A percentile compares a stretch with the other conserved stretches of the same genome.
Evolutionary conservation across 2,113 vertebrate species (phyloP).

Genomic region (Notiomystis cincta): DNA sequence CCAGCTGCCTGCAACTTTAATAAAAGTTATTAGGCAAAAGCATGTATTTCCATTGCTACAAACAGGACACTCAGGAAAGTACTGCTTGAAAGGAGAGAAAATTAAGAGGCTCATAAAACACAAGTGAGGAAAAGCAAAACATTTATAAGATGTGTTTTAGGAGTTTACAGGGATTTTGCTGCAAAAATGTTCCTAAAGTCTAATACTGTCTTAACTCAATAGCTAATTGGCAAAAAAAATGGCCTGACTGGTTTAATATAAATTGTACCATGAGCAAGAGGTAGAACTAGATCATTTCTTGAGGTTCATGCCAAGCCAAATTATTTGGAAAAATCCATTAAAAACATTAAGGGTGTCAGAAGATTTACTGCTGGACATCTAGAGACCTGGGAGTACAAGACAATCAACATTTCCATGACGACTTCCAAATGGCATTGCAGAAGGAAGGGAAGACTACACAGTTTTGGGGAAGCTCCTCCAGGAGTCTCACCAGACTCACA

Average conservation of each 20-base stretch:
- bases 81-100: not conserved
- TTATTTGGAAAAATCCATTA: rapidly evolving
- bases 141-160: not conserved
- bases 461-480: not conserved
- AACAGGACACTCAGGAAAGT: not conserved
- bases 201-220: not conserved
- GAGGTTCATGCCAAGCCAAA: not conserved
- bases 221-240: not conserved
- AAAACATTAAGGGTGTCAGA: not conserved
- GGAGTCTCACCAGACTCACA: not conserved
- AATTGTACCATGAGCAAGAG: not conserved
- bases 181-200: not conserved
- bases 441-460: not conserved
- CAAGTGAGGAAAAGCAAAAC: not conserved
- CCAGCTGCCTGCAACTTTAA: not conserved
- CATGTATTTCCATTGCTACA: not conserved
- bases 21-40: not conserved
- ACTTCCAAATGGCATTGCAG: not conserved
- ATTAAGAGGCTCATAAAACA: not conserved
- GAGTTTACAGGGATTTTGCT: not conserved
- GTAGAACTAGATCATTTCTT: not conserved
- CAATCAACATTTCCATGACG: rapidly evolving
- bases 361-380: not conserved
- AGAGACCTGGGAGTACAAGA: not conserved
- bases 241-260: not conserved